Evolutionary conservation across 2,888 invertebrate species (phyloP).

Genomic region (Blastobasis lacticolella): DNA sequence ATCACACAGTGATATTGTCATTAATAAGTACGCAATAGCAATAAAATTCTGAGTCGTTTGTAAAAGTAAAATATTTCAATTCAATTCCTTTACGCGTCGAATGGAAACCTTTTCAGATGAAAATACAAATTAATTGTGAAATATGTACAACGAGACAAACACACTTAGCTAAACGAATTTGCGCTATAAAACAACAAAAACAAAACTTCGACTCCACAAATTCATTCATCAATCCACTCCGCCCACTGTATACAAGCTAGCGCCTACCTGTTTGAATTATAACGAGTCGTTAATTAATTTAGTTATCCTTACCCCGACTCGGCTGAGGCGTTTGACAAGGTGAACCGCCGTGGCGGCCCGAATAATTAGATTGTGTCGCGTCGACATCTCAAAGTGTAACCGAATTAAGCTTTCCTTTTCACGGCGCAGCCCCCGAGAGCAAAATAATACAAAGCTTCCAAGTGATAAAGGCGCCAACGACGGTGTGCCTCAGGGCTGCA

Average conservation of each 20-base stretch:
- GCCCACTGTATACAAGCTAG: no score
- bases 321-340: slow-evolving; percentile 63
- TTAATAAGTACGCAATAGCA: no score
- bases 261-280: slow-evolving; percentile 1
- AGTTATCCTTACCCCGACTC: slow-evolving; percentile 29
- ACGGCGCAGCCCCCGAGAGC: slow-evolving; percentile 54
- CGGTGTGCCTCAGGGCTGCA: slow-evolving; percentile 54
- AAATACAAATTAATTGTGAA: no score
- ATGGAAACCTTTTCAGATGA: no score
- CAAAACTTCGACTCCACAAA: slow-evolving; percentile 2
- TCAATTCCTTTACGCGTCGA: no score
- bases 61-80: no score
- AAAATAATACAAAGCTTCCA: slow-evolving; percentile 69
- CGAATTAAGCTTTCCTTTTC: slow-evolving; percentile 70
- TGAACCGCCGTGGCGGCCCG: slow-evolving; percentile 50
- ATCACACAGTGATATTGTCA: no score
- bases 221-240: not conserved
- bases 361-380: slow-evolving; percentile 69
- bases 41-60: no score
- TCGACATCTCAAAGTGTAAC: slow-evolving; percentile 73
- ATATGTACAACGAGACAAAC: no score
- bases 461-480: slow-evolving; percentile 58
- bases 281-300: slow-evolving; percentile 39
- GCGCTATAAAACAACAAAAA: slow-evolving; percentile 3
- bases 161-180: not conserved